Evolutionary conservation across 2,888 invertebrate species (phyloP).

Genomic region (Elysia crispata): DNA sequence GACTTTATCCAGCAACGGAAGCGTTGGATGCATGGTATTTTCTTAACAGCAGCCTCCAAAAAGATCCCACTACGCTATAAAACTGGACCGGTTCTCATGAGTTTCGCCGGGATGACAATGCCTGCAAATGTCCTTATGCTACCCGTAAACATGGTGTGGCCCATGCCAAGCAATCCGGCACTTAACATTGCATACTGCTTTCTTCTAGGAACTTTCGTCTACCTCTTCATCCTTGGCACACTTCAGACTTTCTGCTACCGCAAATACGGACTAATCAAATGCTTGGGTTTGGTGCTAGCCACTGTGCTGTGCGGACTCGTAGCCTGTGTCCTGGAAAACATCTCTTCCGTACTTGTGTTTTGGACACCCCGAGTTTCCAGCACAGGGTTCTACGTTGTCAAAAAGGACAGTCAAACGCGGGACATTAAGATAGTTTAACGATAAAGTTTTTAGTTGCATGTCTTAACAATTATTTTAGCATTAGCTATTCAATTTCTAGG

Average conservation of each 20-base stretch:
- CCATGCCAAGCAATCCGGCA: slow-evolving; percentile 38
- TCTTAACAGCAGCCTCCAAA: slow-evolving; percentile 60
- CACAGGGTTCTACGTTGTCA: slow-evolving; percentile 35
- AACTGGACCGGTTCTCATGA: slow-evolving; percentile 62
- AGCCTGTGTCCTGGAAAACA: slow-evolving; percentile 30
- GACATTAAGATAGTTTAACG: no score
- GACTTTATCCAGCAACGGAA: slow-evolving; percentile 68
- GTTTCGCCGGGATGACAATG: slow-evolving; percentile 62
- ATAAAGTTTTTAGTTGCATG: no score
- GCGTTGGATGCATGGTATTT: slow-evolving; percentile 70
- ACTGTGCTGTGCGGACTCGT: slow-evolving; percentile 37
- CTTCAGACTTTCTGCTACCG: slow-evolving; percentile 34
- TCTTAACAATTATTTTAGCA: no score
- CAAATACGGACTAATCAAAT: slow-evolving; percentile 29
- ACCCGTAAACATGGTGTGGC: slow-evolving; percentile 35
- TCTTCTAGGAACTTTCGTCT: slow-evolving; percentile 32
- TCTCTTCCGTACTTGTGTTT: slow-evolving; percentile 31
- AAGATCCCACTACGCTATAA: slow-evolving; percentile 63
- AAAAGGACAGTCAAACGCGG: slow-evolving; percentile 22
- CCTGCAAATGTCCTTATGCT: slow-evolving; percentile 56
- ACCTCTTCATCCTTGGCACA: slow-evolving; percentile 43
- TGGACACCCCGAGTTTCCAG: slow-evolving; percentile 29
- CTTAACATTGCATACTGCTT: slow-evolving; percentile 21
- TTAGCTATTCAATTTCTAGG: no score
- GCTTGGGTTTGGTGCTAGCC: slow-evolving; percentile 22